Base-by-base conservation (phyloP, 1,140 invertebrate genomes). In the Dermatophagoides farinae region DNA sequence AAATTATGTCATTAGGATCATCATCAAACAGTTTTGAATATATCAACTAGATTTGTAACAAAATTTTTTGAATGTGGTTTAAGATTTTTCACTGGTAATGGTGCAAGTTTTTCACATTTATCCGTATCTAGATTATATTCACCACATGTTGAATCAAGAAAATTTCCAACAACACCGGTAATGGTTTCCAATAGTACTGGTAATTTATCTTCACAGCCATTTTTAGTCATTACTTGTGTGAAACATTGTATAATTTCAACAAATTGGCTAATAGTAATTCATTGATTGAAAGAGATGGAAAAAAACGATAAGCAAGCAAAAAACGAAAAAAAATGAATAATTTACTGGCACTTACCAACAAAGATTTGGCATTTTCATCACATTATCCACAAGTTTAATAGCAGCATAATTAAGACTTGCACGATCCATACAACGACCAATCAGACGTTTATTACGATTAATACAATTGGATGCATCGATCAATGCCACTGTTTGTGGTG, bases 111-210 rank as follows among this genome's bases (percentile, higher is more conserved):
- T 20, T 47, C 43, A 37, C 57, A 59, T 38, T 37, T 46, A 23
- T 59, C 57, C 1, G 57, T 52, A 23, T 59, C 57, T 4, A 20
- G 25, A 39, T 41, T 58, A 37, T 59, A 59, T 16, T 59, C 57
- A 12, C 57, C 57, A 54, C 57, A 59, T 4, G n/a, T 59, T 4
- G 57, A 59, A 22, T 59, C 57, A 60, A 59, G 14, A 37, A 18
- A 59, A 37, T 59, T 59, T n/a, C 57, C 57, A 14, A 58, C 51
- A 12, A 59, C 49, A n/a, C 10, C n/a, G 23, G 59, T 14, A 5
- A 59, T 59, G 6, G 14, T 14, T n/a, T 59, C 57, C n/a, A n/a
- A 12, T 18, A 59, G 14, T n/a, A 59, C 20, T 18, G 43, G 57
- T 14, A n/a, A 39, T 22, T 59, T 12, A 16, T 14, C 12, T 54